Evolutionary conservation across 2,797 vertebrate species (phyloP).

Genomic region (Vireo griseus): DNA sequence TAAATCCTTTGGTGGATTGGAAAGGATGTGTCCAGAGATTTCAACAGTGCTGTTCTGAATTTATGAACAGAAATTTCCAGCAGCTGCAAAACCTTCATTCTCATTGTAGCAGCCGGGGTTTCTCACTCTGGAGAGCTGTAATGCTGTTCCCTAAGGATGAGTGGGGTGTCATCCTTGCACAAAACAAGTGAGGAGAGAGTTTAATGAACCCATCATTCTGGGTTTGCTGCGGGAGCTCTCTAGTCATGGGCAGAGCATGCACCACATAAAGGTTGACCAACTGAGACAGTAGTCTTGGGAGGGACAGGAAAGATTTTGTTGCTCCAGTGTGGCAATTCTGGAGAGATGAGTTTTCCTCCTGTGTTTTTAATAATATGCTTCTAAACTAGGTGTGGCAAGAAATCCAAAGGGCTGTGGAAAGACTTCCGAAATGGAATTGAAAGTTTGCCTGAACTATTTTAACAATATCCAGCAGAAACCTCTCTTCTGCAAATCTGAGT

Average conservation of each 20-base stretch:
- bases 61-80: background rate
- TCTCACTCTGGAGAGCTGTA: background rate
- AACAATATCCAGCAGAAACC: background rate
- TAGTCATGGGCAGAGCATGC: background rate
- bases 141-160: background rate
- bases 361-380: background rate
- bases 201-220: background rate
- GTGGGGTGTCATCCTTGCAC: background rate
- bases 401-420: background rate
- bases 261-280: background rate
- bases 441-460: background rate
- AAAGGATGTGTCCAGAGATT: background rate
- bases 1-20: background rate
- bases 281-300: fast-evolving
- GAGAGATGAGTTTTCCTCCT: background rate
- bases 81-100: background rate
- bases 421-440: background rate
- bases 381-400: background rate
- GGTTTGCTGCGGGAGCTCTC: background rate
- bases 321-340: background rate
- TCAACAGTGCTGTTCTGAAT: background rate
- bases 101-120: background rate
- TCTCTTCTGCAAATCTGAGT: background rate
- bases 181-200: background rate
- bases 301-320: background rate